Evolutionary conservation across 2,888 invertebrate species (phyloP), one percentile per base, ranked within the genome.

Genomic region (Hemaris fuciformis): DNA sequence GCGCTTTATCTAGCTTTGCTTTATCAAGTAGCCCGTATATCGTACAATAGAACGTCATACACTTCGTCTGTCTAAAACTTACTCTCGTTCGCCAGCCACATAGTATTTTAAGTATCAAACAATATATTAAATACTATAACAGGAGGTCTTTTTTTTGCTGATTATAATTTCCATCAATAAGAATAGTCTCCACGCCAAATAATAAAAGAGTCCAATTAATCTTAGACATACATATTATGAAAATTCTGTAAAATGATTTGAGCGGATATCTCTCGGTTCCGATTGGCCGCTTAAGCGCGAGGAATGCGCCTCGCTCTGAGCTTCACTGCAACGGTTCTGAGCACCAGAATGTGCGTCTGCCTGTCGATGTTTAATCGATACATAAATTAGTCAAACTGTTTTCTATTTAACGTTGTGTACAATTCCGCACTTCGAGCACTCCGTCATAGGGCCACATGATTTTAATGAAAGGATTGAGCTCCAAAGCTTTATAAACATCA

Each of bases 181-280:
- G n/a, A n/a, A n/a, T n/a, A n/a, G n/a, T n/a, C n/a, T n/a, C n/a
- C n/a, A n/a, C n/a, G n/a, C n/a, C n/a, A 7, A 20, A 20, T 43
- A 53, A 10, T 22, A 10, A n/a, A 8, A 22, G 5, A 57, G n/a
- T 41, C 41, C 13, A n/a, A 42, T 53, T 13, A 46, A 42, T 56
- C 3, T 27, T 13, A 25, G 18, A n/a, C 4, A 59, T 27, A 25
- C 48, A 66, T 65, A 71, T 65, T 65, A 70, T 72, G 69, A 70
- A 72, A 70, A 69, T 67, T 75, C 71, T 60, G 71, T 65, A 68
- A 67, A 68, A 59, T 42, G 61, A 58, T 57, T 63, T 15, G 60
- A 70, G 74, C 79, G 81, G 78, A 84, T 84, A 87, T 85, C 83
- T 84, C 72, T 81, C 77, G 85, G 89, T 90, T 89, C 89, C 90